phyloP scores from a whole-genome alignment of 2,797 vertebrate species.

The Malurus leucopterus region DNA sequence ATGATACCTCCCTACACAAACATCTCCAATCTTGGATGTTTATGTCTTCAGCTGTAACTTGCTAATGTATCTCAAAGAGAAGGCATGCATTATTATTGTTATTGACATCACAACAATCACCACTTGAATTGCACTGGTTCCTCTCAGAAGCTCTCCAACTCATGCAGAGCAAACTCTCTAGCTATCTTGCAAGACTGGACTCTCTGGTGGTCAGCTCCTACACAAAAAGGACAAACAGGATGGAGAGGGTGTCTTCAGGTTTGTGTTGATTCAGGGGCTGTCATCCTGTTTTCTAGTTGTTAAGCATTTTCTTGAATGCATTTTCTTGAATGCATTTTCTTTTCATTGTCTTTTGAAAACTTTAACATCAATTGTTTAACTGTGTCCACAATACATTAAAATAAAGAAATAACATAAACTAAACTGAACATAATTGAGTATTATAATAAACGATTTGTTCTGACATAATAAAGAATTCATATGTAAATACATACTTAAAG shows the following conservation, averaged over 20 bases:
- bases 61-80: neutral
- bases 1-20: neutral
- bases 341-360: neutral
- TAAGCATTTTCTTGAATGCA: neutral
- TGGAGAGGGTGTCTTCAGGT: neutral
- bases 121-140: neutral
- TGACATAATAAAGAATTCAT: neutral
- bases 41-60: neutral
- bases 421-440: neutral
- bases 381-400: neutral
- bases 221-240: neutral
- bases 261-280: neutral
- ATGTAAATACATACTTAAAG: neutral
- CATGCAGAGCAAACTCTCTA: neutral
- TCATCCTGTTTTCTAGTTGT: neutral
- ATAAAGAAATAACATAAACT: neutral
- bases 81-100: neutral
- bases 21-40: neutral
- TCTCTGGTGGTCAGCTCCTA: neutral
- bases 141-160: neutral
- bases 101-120: neutral
- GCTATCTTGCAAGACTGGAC: neutral
- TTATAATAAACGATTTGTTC: neutral
- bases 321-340: neutral
- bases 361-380: neutral